Evolutionary conservation across 2,113 vertebrate genomes (phyloP).

Genomic region (Chiloscyllium plagiosum): DNA sequence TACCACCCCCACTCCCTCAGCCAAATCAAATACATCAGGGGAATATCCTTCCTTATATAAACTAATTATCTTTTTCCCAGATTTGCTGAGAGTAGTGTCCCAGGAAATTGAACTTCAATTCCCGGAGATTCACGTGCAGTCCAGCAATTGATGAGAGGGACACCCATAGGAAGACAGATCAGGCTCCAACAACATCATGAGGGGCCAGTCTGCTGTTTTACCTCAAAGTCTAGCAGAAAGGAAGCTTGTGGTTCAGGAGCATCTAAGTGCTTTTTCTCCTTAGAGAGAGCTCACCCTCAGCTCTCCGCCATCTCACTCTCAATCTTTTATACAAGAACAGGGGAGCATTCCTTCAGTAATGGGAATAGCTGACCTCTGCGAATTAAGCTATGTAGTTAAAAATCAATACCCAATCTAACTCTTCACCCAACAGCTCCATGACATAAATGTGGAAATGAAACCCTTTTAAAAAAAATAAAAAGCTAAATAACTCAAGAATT

Average conservation of each 20-base stretch:
- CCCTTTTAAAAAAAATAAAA: background rate
- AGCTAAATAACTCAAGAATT: background rate
- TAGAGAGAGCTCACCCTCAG: background rate
- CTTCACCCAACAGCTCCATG: background rate
- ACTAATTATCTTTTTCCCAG: background rate
- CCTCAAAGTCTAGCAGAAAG: background rate
- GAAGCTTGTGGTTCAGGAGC: background rate
- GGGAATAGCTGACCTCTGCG: background rate
- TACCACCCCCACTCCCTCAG: too few species aligned
- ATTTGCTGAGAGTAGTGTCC: background rate
- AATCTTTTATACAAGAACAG: background rate
- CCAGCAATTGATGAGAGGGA: background rate
- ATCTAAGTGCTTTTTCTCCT: background rate
- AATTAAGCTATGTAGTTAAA: background rate
- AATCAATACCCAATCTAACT: background rate
- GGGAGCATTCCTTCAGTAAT: background rate
- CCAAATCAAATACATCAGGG: background rate
- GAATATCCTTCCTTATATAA: background rate
- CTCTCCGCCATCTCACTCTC: background rate
- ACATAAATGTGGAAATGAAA: background rate
- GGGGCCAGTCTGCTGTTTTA: background rate
- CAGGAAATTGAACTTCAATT: background rate
- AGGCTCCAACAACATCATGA: background rate
- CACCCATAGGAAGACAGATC: background rate
- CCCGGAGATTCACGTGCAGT: background rate